Conservation (phyloP, 2,888 invertebrate genomes). For the Cataglyphis albicans region DNA sequence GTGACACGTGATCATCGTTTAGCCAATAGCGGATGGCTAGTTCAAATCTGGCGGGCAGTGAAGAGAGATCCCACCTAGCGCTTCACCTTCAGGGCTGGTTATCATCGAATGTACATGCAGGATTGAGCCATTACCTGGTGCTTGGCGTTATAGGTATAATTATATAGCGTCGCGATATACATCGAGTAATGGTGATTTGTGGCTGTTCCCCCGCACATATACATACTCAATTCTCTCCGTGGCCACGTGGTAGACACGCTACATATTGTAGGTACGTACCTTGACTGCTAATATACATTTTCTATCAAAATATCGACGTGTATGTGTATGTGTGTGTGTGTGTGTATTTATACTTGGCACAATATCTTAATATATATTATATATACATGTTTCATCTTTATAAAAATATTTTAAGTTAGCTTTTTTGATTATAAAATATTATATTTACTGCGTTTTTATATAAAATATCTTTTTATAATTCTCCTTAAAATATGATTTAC, state of each 20-base stretch:
- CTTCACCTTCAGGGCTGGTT: conserved; percentile 77
- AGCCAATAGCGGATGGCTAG: conserved; percentile 67
- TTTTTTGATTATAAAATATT: not conserved
- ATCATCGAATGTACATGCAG: conserved; percentile 84
- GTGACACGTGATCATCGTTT: conserved; percentile 71
- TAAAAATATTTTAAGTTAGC: not conserved
- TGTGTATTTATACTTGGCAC: not conserved
- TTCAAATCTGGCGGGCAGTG: conserved; percentile 80
- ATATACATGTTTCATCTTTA: not conserved
- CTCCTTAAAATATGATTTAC: not conserved
- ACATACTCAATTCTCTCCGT: conserved; percentile 71
- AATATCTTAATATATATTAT: conserved; percentile 15
- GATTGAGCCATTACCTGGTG: conserved; percentile 86
- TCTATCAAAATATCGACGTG: conserved; percentile 64
- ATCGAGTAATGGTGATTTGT: conserved; percentile 86
- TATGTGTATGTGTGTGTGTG: too few relatives aligned
- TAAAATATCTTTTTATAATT: not conserved
- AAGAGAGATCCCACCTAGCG: conserved; percentile 69
- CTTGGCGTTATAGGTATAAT: conserved; percentile 85
- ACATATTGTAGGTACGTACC: conserved; percentile 25
- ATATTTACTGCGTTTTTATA: not conserved
- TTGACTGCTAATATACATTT: conserved; percentile 46
- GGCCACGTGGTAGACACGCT: conserved; percentile 69
- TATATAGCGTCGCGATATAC: conserved; percentile 85
- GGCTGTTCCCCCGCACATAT: conserved; percentile 79